Percentiles rank a stretch among this genome's conserved stretches.
Conservation (phyloP, 2,888 invertebrate genomes). For the Limulus polyphemus region DNA sequence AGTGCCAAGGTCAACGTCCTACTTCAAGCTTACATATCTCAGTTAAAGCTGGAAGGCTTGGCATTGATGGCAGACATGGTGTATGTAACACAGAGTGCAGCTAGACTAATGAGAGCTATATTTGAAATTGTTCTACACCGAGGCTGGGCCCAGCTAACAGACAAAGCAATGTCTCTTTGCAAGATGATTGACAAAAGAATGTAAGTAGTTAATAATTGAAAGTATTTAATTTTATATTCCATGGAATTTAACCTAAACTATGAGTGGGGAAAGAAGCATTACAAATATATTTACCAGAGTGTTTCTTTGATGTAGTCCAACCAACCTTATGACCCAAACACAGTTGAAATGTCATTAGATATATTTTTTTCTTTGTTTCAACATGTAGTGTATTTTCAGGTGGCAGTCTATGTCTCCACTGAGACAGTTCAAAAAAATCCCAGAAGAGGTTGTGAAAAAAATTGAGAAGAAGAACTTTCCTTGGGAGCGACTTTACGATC, state of each 20-base stretch:
- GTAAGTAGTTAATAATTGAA: not conserved
- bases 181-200: slow-evolving; percentile 46
- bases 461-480: slow-evolving; percentile 78
- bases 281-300: too few species aligned
- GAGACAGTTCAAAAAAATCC: slow-evolving; percentile 93
- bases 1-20: slow-evolving; percentile 92
- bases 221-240: too few species aligned
- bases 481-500: slow-evolving; percentile 67
- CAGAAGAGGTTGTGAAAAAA: slow-evolving; percentile 89
- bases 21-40: slow-evolving; percentile 94
- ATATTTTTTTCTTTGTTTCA: too few species aligned
- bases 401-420: slow-evolving; percentile 99
- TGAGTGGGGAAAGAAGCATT: too few species aligned
- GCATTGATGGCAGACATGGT: slow-evolving; percentile 99
- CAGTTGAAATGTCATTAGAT: too few species aligned
- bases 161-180: slow-evolving; percentile 86
- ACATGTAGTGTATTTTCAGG: slow-evolving; percentile 8
- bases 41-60: slow-evolving; percentile 93
- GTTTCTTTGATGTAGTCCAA: too few species aligned
- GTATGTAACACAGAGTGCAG: slow-evolving; percentile 94
- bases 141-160: slow-evolving; percentile 95
- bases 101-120: slow-evolving; percentile 85
- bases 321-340: too few species aligned
- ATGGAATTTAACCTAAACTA: too few species aligned
- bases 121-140: slow-evolving; percentile 85